phyloP scores from a whole-genome alignment of 2,888 invertebrate genomes.

The Tillus elongatus region DNA sequence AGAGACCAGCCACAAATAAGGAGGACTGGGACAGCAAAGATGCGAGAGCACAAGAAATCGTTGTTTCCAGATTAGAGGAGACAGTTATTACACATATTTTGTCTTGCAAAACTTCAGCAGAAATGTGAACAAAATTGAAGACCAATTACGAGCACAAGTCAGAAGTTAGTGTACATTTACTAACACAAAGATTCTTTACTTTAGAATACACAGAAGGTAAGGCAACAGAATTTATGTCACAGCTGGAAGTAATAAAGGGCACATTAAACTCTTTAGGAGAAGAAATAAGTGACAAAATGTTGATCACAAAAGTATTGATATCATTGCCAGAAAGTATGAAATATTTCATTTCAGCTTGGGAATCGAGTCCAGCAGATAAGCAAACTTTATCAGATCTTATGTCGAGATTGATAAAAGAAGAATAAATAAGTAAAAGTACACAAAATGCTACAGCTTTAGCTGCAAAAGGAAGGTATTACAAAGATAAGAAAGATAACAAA shows the following conservation, averaged over 20 bases:
- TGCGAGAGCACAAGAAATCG: slow-evolving; percentile 9
- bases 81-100: slow-evolving; percentile 6
- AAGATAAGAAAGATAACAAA: slow-evolving; percentile 5
- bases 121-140: slow-evolving; percentile 8
- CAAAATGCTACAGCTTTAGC: slow-evolving; percentile 15
- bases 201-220: slow-evolving; percentile 10
- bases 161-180: slow-evolving; percentile 10
- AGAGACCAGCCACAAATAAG: slow-evolving; percentile 3
- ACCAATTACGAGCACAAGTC: slow-evolving; percentile 8
- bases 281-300: slow-evolving; percentile 19
- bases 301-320: slow-evolving; percentile 21
- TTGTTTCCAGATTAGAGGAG: slow-evolving; percentile 8
- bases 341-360: slow-evolving; percentile 22
- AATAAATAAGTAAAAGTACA: slow-evolving; percentile 14
- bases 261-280: slow-evolving; percentile 18
- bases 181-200: slow-evolving; percentile 7
- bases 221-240: slow-evolving; percentile 11
- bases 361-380: slow-evolving; percentile 19
- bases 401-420: slow-evolving; percentile 18
- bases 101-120: slow-evolving; percentile 8
- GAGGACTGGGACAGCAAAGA: slow-evolving; percentile 7
- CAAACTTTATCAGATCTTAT: slow-evolving; percentile 21
- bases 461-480: slow-evolving; percentile 1
- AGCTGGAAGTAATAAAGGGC: slow-evolving; percentile 19
- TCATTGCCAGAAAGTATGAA: slow-evolving; percentile 18